Conservation (phyloP, 2,113 vertebrate species). For the Larimichthys crocea region DNA sequence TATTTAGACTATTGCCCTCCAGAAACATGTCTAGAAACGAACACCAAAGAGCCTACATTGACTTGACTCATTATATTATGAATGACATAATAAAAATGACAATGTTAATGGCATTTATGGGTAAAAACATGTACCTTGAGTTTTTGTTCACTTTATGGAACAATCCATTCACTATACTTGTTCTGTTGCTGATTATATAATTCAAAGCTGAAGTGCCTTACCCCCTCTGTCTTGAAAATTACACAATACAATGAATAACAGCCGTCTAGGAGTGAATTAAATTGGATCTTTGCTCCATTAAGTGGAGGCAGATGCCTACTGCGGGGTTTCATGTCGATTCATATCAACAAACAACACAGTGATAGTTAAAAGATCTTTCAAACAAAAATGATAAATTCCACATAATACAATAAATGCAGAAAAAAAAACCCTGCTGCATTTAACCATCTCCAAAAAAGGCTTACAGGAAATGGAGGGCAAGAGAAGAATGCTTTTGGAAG, state of each 20-base stretch:
- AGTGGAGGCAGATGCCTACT: slow-evolving; percentile 63
- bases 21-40: background rate
- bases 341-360: background rate
- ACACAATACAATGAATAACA: slow-evolving; percentile 2
- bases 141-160: slow-evolving; percentile 14
- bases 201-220: slow-evolving; percentile 3
- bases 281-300: slow-evolving; percentile 39
- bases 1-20: background rate
- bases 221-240: slow-evolving; percentile 28
- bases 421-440: slow-evolving; percentile 54
- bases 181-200: background rate
- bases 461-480: slow-evolving; percentile 53
- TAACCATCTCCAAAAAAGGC: slow-evolving; percentile 18
- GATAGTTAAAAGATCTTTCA: slow-evolving; percentile 19
- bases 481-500: slow-evolving; percentile 58
- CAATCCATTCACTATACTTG: background rate
- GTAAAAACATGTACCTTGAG: background rate
- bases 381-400: slow-evolving; percentile 30
- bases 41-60: background rate
- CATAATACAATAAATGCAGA: slow-evolving; percentile 26
- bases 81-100: background rate
- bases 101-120: background rate
- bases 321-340: background rate
- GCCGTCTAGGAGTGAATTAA: slow-evolving; percentile 25
- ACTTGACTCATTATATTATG: background rate